These are phyloP conservation scores for Forbesichthys agassizii DNA, from an alignment of 2,113 vertebrate species.

Conservation along the genomic window DNA sequence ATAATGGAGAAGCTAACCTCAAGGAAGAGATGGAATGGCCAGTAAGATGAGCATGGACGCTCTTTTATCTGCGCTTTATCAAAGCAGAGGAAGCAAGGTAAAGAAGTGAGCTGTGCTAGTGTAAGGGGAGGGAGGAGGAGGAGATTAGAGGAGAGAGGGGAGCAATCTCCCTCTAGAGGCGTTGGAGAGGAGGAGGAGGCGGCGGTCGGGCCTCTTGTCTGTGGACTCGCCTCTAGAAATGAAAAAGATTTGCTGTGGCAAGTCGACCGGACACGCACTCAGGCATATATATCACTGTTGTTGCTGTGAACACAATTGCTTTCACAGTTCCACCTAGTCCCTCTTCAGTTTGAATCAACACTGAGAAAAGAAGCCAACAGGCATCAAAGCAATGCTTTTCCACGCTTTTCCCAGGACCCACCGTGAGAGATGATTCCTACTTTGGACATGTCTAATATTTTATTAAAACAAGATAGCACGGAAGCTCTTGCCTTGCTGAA, in stretches of 20 bases:
- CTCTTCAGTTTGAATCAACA: slow-evolving; percentile 19
- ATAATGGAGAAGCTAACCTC: slow-evolving; percentile 74
- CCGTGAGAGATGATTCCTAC: no score
- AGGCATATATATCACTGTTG: slow-evolving; percentile 41
- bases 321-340: slow-evolving; percentile 33
- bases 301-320: slow-evolving; percentile 49
- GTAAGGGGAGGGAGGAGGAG: slow-evolving; percentile 29
- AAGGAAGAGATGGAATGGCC: slow-evolving; percentile 63
- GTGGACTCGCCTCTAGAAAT: slow-evolving; percentile 51
- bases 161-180: no score
- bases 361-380: no score
- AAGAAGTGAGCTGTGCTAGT: no score
- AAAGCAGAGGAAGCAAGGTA: slow-evolving; percentile 58
- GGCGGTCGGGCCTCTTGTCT: slow-evolving; percentile 53
- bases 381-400: no score
- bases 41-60: slow-evolving; percentile 63
- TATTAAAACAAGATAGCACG: no score
- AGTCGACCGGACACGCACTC: slow-evolving; percentile 50
- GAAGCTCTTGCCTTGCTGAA: no score
- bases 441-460: no score
- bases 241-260: slow-evolving; percentile 50
- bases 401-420: no score
- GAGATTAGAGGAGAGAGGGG: slow-evolving; percentile 57
- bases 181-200: slow-evolving; percentile 30
- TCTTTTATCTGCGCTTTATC: slow-evolving; percentile 77